These are phyloP conservation scores for Rhorus exstirpatorius DNA, from an alignment of 2,888 invertebrate genomes.

Conservation along the genomic window DNA sequence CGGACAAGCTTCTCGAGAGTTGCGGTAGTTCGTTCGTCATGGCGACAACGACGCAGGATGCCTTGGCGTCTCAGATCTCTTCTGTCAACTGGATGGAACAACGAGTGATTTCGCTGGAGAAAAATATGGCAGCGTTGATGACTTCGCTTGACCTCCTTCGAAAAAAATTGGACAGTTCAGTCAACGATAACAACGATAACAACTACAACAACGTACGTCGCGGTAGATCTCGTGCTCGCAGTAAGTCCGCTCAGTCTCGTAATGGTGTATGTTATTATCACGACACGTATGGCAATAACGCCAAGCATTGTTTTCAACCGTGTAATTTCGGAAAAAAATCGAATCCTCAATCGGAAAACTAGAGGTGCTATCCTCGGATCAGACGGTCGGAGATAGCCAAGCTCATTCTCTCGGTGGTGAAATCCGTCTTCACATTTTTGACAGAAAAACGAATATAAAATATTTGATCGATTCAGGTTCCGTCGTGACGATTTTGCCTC, in stretches of 20 bases:
- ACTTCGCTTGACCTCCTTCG: neutral
- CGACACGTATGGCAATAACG: conserved; percentile 6
- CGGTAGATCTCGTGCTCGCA: neutral
- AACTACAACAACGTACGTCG: neutral
- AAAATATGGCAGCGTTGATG: no score
- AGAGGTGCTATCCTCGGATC: neutral
- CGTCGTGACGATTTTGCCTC: conserved; percentile 61
- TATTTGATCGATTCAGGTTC: conserved; percentile 68
- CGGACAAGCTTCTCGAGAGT: no score
- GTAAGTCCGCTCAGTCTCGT: neutral
- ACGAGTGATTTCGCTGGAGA: no score
- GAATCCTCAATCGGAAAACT: conserved; percentile 42
- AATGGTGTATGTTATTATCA: conserved; percentile 55
- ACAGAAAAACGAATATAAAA: conserved; percentile 32
- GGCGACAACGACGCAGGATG: no score
- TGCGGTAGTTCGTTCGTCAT: no score
- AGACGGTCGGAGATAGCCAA: conserved; percentile 44
- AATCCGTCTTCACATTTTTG: conserved; percentile 48
- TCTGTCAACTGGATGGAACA: conserved; percentile 1
- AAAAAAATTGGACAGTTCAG: neutral
- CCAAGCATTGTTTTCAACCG: conserved; percentile 1
- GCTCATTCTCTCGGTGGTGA: conserved; percentile 13
- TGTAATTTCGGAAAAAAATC: conserved; percentile 10
- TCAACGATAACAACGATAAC: neutral
- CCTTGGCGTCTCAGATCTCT: no score